Base-by-base conservation (phyloP, 2,888 invertebrate genomes). In the Drosophila buzzatii region DNA sequence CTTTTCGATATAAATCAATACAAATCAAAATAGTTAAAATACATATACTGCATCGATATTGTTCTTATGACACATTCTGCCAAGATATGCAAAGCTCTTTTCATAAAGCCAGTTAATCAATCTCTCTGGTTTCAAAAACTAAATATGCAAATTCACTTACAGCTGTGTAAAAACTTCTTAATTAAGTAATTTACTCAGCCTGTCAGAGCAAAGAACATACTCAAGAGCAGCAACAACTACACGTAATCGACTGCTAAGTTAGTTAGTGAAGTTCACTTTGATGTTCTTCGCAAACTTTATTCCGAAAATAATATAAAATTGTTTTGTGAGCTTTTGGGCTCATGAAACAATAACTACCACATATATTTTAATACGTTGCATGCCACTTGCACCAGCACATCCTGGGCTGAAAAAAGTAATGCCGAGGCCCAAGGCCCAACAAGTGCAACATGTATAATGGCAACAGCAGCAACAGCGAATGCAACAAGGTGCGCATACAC, bases 281-380 rank as follows among this genome's bases (percentile, higher is more conserved):
- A 63, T 52, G 62, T 70, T 14, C 49, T 35, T 41, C 16, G 35
- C 49, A 69, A 78, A 70, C 72, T 77, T 73, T 61, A 72, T 69
- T 62, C 52, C 27, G 47, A 65, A 73, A 70, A 63, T 71, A 72
- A 70, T 62, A 61, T 65, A 39, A 72, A 80, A 67, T 77, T 71
- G 70, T 75, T 56, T 70, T 56, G 37, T 12, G 63, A 71, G 65
- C 66, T 68, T 65, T 53, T 3, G 49, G 56, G 61, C 42, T 60
- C 59, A 62, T 65, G 59, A 70, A 79, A 76, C 75, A 76, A 75
- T 74, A 73, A 51, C 65, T 63, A 63, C 37, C 57, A 37, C 52
- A 58, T 31, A 67, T 31, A 45, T 44, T 35, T 67, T 67, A 64
- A 58, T 70, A 59, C 61, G 52, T 37, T 52, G 68, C 67, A 69